Percentiles rank a stretch among this genome's conserved stretches.
Conservation (phyloP, 2,113 vertebrate species). For the Azemiops feae region DNA sequence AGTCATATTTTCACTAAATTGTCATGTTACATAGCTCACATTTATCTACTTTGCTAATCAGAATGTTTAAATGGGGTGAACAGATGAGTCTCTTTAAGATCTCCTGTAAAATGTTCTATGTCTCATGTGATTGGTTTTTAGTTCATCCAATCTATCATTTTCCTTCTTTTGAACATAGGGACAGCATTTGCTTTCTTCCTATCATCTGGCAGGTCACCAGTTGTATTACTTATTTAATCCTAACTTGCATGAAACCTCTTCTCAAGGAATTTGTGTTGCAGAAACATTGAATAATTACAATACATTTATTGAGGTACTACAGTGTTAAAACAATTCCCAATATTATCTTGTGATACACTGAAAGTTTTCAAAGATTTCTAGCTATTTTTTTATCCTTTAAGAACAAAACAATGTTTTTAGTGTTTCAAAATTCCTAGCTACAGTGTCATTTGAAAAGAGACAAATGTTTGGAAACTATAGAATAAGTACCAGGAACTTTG, state of each 20-base stretch:
- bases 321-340: not conserved
- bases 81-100: not conserved
- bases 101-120: not conserved
- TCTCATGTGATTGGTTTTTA: not conserved
- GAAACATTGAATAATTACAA: slow-evolving; percentile 21
- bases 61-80: not conserved
- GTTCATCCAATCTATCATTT: not conserved
- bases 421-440: not conserved
- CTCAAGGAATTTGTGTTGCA: not conserved
- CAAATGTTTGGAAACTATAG: not conserved
- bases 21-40: not conserved
- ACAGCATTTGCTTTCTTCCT: not conserved
- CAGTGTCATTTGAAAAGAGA: not conserved
- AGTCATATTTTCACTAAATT: not conserved
- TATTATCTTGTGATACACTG: not conserved
- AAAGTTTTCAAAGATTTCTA: not conserved
- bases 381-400: not conserved
- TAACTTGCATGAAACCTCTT: not conserved
- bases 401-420: not conserved
- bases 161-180: not conserved
- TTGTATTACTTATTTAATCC: not conserved
- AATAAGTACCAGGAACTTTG: not conserved
- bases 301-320: not conserved
- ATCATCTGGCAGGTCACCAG: not conserved
- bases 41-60: not conserved